Evolutionary conservation across 2,797 vertebrate genomes (phyloP), one percentile per base, ranked within the genome.

Genomic region (Cuculus canorus): DNA sequence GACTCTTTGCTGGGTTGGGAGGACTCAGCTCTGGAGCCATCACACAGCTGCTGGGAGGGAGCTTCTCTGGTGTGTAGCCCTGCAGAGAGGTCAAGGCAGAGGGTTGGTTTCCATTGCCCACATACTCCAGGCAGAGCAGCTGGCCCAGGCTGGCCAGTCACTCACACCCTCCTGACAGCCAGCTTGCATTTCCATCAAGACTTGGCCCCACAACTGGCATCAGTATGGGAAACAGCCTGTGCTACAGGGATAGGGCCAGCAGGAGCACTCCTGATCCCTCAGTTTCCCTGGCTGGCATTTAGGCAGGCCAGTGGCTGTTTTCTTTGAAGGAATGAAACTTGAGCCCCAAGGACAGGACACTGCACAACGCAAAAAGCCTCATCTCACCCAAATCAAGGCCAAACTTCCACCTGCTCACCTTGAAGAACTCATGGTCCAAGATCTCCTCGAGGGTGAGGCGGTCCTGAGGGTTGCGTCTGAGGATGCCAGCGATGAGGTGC

Each of bases 351-450:
- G 60, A 73, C 75, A 79, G 48, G 60, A 70, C 8, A 8, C 32
- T 52, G n/a, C 19, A 54, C 25, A 33, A 22, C 11, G 35, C 15
- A 17, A 30, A 68, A 82, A 45, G 13, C 47, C 17, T 72, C 43
- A 88, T 45, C 17, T 63, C 39, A n/a, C 37, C 5, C 17, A 7
- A 11, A 72, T 45, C 12, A 43, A 23, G 30, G 8, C 12, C 12
- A 65, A 23, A 19, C 12, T 2, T 23, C n/a, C 10, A 35, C 32
- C 17, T 15, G 50, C 98, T 45, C 96, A 99, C 99, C 98, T 99
- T 99, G 97, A 99, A 99, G 97, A 99, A 99, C 33, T 99, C 99
- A 4, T 99, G 99, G 96, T 98, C 98, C 94, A 99, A 98, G 90
- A 99, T 99, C 96, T 99, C 99, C 78, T 99, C 99, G 3, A 99